Percentiles rank a stretch among this genome's conserved stretches.
phyloP scores from a whole-genome alignment of 1,140 invertebrate species.

The Calephelis virginiensis region DNA sequence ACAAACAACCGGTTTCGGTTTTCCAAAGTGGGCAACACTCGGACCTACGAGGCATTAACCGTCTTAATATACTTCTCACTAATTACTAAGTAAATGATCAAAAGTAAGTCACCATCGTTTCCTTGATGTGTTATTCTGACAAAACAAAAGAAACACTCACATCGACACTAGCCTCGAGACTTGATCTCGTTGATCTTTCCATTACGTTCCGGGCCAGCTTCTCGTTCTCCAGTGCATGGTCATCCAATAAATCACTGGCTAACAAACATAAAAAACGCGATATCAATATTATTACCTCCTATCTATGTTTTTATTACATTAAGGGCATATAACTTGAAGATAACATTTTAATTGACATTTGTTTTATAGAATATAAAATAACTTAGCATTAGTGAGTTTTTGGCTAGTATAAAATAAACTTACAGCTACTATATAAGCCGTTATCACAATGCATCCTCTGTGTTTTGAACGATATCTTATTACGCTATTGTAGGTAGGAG shows the following conservation, averaged over 20 bases:
- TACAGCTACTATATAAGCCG: constrained; percentile 64
- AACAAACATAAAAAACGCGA: constrained; percentile 62
- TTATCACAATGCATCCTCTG: constrained; percentile 61
- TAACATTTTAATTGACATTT: constrained; percentile 48
- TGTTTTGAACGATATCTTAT: constrained; percentile 6
- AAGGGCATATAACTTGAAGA: constrained; percentile 54
- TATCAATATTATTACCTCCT: constrained; percentile 66
- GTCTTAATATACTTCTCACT: background rate
- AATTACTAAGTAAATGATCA: background rate
- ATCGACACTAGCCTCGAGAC: constrained; percentile 69
- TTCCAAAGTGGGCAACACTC: too few relatives aligned
- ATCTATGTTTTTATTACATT: constrained; percentile 61
- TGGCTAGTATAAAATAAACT: constrained; percentile 37
- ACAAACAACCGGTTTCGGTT: too few relatives aligned
- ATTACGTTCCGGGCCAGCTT: constrained; percentile 56
- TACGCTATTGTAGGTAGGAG: background rate
- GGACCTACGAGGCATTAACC: background rate
- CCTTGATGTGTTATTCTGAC: background rate
- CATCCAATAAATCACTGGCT: constrained; percentile 73
- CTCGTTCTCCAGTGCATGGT: constrained; percentile 66
- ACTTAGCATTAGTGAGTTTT: constrained; percentile 5
- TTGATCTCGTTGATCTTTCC: constrained; percentile 66
- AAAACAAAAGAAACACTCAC: constrained; percentile 46
- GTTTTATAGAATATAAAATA: constrained; percentile 14
- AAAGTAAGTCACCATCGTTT: background rate